These are phyloP conservation scores for Sciurus niger DNA, from an alignment of 2,113 vertebrate species.

Conservation along the genomic window DNA sequence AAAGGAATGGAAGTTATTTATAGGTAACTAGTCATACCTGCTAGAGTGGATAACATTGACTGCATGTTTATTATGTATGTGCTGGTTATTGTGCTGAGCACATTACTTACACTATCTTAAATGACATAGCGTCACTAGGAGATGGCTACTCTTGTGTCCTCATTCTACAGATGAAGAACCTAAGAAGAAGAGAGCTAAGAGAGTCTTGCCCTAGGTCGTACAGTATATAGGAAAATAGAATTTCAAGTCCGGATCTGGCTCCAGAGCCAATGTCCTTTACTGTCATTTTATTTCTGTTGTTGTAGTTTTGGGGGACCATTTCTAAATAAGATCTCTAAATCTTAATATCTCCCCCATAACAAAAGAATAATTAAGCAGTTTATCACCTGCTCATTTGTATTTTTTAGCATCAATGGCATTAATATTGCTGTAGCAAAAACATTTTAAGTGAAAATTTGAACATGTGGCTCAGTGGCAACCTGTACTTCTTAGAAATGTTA, in stretches of 20 bases:
- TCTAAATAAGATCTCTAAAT: constrained; percentile 22
- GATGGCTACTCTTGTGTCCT: background rate
- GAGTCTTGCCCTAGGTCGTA: background rate
- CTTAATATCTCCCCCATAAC: background rate
- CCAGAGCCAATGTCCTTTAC: background rate
- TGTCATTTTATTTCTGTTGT: background rate
- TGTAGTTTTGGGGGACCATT: background rate
- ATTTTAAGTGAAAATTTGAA: background rate
- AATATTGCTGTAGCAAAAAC: constrained; percentile 44
- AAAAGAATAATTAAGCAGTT: background rate
- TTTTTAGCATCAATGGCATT: background rate
- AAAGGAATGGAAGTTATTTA: background rate
- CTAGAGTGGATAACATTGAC: background rate
- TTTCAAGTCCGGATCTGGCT: background rate
- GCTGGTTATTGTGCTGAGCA: background rate
- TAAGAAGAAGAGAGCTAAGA: background rate
- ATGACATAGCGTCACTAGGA: fast-evolving
- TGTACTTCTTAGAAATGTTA: background rate
- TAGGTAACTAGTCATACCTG: background rate
- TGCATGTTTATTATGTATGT: background rate
- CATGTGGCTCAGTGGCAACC: background rate
- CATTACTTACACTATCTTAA: background rate
- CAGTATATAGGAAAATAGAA: background rate
- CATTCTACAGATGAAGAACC: background rate
- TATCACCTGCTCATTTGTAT: constrained; percentile 25